A percentile compares a stretch with the other conserved stretches of the same genome.
phyloP scores from a whole-genome alignment of 2,113 vertebrate genomes.

The Chitala chitala region DNA sequence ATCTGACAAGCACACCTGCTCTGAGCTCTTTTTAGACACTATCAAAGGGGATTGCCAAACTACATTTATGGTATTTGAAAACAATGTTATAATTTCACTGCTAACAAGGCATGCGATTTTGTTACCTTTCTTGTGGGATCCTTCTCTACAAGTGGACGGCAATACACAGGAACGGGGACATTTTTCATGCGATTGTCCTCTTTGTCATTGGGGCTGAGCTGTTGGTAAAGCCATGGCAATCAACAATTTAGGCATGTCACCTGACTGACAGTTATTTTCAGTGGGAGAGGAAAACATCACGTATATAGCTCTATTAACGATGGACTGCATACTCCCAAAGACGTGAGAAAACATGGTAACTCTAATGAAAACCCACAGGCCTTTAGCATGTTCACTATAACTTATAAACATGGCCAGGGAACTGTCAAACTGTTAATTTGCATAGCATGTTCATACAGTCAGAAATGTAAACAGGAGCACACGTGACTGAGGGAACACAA shows the following conservation, averaged over 20 bases:
- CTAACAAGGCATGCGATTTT: not conserved
- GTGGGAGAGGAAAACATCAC: not conserved
- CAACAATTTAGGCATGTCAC: not conserved
- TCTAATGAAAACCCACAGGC: too few relatives aligned
- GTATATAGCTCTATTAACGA: not conserved
- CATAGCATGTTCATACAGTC: constrained; percentile 9
- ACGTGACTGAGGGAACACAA: not conserved
- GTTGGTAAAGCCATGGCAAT: constrained; percentile 23
- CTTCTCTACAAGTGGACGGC: constrained; percentile 88
- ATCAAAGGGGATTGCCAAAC: not conserved
- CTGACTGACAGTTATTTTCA: not conserved
- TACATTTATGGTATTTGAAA: not conserved
- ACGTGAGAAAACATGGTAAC: too few relatives aligned
- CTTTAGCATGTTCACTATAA: too few relatives aligned
- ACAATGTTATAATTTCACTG: not conserved
- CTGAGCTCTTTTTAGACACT: not conserved
- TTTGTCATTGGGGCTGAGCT: constrained; percentile 62
- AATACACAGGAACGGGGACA: constrained; percentile 89
- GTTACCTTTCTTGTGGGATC: constrained; percentile 93
- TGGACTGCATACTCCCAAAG: too few relatives aligned
- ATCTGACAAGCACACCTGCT: not conserved
- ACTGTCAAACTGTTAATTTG: not conserved
- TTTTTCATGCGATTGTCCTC: constrained; percentile 88
- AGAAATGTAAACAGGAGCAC: not conserved
- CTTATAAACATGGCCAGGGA: too few relatives aligned